These are phyloP conservation scores for Trochalopteron elliotii DNA, from an alignment of 2,113 vertebrate species.

Conservation along the genomic window DNA sequence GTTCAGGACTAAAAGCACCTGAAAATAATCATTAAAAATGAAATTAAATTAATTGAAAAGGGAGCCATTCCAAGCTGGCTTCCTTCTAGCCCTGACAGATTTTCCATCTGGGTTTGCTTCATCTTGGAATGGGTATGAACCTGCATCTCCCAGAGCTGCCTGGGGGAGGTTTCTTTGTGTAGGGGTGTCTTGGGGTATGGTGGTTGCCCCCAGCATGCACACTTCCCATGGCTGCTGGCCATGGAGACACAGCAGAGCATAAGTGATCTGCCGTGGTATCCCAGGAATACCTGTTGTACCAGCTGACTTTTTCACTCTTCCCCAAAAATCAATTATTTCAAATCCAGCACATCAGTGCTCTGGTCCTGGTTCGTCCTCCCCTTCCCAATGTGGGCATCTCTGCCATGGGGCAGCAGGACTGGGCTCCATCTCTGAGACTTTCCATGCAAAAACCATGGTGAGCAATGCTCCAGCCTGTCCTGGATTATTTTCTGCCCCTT, in stretches of 20 bases:
- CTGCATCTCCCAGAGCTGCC: background rate
- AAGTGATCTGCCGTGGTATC: rapidly evolving
- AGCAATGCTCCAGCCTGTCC: background rate
- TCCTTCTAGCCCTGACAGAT: background rate
- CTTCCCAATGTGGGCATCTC: background rate
- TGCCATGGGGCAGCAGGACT: background rate
- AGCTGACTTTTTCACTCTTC: background rate
- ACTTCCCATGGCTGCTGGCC: background rate
- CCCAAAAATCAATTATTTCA: background rate
- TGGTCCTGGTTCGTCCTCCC: background rate
- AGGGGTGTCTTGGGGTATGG: too few relatives aligned
- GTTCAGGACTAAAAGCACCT: background rate
- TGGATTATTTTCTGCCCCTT: background rate
- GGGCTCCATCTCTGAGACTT: background rate
- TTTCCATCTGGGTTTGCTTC: background rate
- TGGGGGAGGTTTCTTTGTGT: rapidly evolving
- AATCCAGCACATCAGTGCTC: background rate
- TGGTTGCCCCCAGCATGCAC: rapidly evolving
- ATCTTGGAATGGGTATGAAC: background rate
- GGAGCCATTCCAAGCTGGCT: background rate
- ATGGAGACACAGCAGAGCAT: rapidly evolving
- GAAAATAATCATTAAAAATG: constrained; percentile 5
- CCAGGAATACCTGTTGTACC: background rate
- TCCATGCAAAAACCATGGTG: background rate
- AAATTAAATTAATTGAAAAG: constrained; percentile 27